Percentiles rank a stretch among this genome's conserved stretches.
These are phyloP conservation scores for Shinisaurus crocodilurus DNA, from an alignment of 2,113 vertebrate genomes.

Conservation along the genomic window DNA sequence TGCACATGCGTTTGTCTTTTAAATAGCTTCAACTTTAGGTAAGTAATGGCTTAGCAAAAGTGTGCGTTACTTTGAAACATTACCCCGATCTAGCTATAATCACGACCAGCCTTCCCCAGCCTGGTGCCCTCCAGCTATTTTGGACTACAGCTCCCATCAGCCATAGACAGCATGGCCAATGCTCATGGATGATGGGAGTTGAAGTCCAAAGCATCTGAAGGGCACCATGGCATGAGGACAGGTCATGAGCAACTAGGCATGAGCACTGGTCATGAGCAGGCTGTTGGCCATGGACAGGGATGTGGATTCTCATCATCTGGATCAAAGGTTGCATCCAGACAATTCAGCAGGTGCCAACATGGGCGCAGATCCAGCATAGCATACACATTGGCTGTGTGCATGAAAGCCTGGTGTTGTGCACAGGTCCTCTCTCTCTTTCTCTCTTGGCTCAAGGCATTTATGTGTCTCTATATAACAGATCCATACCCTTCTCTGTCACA, in stretches of 20 bases:
- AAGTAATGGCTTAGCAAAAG: conserved; percentile 1
- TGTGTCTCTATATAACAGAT: not conserved
- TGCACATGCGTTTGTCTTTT: not conserved
- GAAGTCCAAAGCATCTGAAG: no score
- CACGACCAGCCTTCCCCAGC: not conserved
- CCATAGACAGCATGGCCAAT: no score
- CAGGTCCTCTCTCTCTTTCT: not conserved
- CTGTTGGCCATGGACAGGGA: not conserved
- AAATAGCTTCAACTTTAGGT: not conserved
- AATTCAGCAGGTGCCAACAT: not conserved
- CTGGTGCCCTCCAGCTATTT: no score
- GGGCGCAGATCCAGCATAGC: no score
- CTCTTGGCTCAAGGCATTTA: not conserved
- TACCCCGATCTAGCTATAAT: not conserved
- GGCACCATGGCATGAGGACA: no score
- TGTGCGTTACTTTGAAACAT: conserved; percentile 2
- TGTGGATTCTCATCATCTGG: not conserved
- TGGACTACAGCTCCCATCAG: no score
- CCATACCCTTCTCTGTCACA: not conserved
- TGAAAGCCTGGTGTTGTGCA: not conserved
- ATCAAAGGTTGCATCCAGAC: not conserved
- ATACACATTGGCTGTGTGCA: not conserved
- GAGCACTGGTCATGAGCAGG: not conserved
- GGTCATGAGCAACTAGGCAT: not conserved
- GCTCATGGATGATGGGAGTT: no score